phyloP scores from a whole-genome alignment of 2,888 invertebrate species.

The Napeogenes inachia region DNA sequence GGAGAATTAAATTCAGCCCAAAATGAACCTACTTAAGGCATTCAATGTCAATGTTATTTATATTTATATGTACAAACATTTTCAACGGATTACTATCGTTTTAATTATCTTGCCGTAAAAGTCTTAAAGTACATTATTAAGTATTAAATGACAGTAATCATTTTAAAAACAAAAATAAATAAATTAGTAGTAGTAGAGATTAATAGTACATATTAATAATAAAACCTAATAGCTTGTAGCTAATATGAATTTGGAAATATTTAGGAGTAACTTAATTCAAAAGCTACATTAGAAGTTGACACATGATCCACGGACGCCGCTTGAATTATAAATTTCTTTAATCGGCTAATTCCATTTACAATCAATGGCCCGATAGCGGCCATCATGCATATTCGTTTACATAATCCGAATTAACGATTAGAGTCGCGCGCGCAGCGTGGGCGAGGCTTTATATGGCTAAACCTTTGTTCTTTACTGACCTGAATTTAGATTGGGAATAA shows the following conservation, averaged over 20 bases:
- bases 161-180: no score
- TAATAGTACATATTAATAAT: neutral
- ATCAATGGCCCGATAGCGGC: slow-evolving; percentile 62
- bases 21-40: slow-evolving; percentile 41
- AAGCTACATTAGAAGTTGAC: slow-evolving; percentile 25
- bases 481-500: slow-evolving; percentile 2
- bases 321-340: slow-evolving; percentile 22
- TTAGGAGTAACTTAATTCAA: neutral
- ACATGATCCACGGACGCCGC: slow-evolving; percentile 28
- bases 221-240: neutral
- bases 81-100: no score
- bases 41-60: slow-evolving; percentile 1
- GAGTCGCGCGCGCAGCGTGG: slow-evolving; percentile 50
- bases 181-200: no score
- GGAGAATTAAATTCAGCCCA: slow-evolving; percentile 59
- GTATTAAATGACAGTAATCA: no score
- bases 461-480: slow-evolving; percentile 6
- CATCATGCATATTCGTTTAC: slow-evolving; percentile 64
- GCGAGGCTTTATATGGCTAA: slow-evolving; percentile 53
- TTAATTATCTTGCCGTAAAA: no score
- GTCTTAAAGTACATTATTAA: no score
- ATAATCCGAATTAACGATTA: slow-evolving; percentile 71
- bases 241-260: no score
- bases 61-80: neutral
- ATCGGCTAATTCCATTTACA: slow-evolving; percentile 46